Percentiles rank a stretch among this genome's conserved stretches.
Conservation (phyloP, 2,113 vertebrate species). For the Puma concolor region DNA sequence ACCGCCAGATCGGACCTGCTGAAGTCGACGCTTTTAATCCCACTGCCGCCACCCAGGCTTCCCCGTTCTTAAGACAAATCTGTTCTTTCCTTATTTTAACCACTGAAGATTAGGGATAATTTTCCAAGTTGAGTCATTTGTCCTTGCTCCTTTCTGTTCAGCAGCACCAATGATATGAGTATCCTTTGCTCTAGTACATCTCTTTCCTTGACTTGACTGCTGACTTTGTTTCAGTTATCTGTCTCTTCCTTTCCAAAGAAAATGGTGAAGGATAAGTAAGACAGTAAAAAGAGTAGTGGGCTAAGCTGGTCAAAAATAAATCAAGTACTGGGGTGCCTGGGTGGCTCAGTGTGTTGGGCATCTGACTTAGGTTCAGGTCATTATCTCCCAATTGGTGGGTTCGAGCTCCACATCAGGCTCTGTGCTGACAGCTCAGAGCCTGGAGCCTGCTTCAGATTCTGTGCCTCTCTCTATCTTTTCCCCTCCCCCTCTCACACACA, state of each 20-base stretch:
- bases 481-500: too few relatives aligned
- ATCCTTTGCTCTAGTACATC: neutral
- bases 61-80: neutral
- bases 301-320: conserved; percentile 5
- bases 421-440: too few relatives aligned
- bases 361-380: too few relatives aligned
- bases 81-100: neutral
- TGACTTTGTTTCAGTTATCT: conserved; percentile 2
- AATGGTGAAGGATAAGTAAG: neutral
- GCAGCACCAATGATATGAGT: neutral
- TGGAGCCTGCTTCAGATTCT: too few relatives aligned
- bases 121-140: neutral
- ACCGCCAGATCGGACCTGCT: too few relatives aligned
- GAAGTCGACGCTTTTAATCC: too few relatives aligned
- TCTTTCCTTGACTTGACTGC: neutral
- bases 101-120: neutral
- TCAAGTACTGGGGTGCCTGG: neutral
- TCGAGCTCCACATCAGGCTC: too few relatives aligned
- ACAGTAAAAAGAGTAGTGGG: neutral
- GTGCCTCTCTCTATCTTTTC: too few relatives aligned
- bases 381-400: too few relatives aligned
- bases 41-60: too few relatives aligned
- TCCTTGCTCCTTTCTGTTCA: neutral
- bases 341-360: too few relatives aligned
- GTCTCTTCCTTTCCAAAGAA: neutral